Percentiles rank a stretch among this genome's conserved stretches.
phyloP scores from a whole-genome alignment of 2,888 invertebrate species.

The Tigriopus californicus region DNA sequence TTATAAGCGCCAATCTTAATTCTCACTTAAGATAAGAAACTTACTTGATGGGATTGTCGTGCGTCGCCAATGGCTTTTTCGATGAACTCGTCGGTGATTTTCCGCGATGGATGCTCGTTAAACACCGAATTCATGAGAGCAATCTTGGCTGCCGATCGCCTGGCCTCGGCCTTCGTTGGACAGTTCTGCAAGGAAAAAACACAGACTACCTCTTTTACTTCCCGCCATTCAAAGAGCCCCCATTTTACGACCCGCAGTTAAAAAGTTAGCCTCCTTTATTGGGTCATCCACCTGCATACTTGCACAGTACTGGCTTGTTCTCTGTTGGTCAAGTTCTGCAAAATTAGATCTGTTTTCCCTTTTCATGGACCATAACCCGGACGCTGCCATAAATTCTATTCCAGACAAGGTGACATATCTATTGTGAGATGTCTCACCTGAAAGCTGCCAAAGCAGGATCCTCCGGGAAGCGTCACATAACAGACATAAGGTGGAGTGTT shows the following conservation, averaged over 20 bases:
- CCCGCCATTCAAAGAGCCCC: too few relatives aligned
- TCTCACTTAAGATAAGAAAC: too few relatives aligned
- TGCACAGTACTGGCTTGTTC: too few relatives aligned
- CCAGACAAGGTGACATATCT: too few relatives aligned
- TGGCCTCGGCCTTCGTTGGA: slow-evolving; percentile 81
- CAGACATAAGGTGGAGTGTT: slow-evolving; percentile 81
- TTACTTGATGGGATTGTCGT: slow-evolving; percentile 20
- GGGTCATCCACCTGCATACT: too few relatives aligned
- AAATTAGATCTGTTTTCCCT: too few relatives aligned
- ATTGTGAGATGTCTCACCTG: slow-evolving; percentile 38
- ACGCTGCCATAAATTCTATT: too few relatives aligned
- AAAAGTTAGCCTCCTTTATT: too few relatives aligned
- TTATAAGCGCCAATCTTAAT: too few relatives aligned
- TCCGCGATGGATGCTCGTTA: slow-evolving; percentile 80
- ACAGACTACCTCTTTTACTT: neutral
- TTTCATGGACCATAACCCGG: too few relatives aligned
- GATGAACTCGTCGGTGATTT: slow-evolving; percentile 81
- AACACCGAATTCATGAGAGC: slow-evolving; percentile 92
- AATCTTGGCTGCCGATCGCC: slow-evolving; percentile 82
- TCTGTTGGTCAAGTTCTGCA: too few relatives aligned
- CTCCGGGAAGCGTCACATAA: slow-evolving; percentile 82
- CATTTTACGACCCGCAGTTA: too few relatives aligned
- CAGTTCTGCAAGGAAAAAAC: slow-evolving; percentile 44
- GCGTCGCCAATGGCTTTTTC: slow-evolving; percentile 83
- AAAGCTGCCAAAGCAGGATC: slow-evolving; percentile 87